These are phyloP conservation scores for Spondyliosoma cantharus DNA, from an alignment of 2,797 vertebrate species.

Conservation along the genomic window DNA sequence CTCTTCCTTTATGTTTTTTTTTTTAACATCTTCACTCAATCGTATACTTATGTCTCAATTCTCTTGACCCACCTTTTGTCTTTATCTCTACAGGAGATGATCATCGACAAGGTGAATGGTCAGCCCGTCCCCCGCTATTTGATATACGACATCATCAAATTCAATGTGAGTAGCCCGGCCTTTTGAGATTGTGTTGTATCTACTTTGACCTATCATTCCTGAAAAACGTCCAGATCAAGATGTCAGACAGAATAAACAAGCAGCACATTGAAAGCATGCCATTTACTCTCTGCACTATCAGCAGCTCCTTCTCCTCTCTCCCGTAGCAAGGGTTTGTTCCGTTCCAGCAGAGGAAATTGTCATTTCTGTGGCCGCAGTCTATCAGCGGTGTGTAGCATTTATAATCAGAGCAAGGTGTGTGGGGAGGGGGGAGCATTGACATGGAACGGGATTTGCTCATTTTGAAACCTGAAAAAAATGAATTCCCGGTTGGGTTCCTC, in stretches of 20 bases:
- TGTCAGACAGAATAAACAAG: constrained; percentile 20
- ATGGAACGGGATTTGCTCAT: constrained; percentile 36
- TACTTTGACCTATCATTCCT: constrained; percentile 28
- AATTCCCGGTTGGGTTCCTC: constrained; percentile 23
- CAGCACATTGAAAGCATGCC: neutral
- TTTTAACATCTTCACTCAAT: neutral
- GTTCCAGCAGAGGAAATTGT: constrained; percentile 5
- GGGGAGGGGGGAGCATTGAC: constrained; percentile 2
- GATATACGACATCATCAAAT: constrained; percentile 99
- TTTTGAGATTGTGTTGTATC: constrained; percentile 21
- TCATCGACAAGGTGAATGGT: constrained; percentile 98
- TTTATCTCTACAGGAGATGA: constrained; percentile 94
- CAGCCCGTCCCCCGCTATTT: constrained; percentile 96
- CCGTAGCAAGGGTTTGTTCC: neutral
- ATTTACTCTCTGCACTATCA: neutral
- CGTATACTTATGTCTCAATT: neutral
- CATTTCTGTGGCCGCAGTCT: constrained; percentile 14
- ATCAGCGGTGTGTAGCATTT: neutral
- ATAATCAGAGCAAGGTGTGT: constrained; percentile 13
- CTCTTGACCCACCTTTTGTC: constrained; percentile 32
- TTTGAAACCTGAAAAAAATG: constrained; percentile 27
- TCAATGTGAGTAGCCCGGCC: constrained; percentile 90
- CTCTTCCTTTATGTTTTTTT: neutral
- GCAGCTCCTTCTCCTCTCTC: constrained; percentile 4
- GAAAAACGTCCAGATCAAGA: constrained; percentile 28